Base-by-base conservation (phyloP, 2,888 invertebrate species). In the Rhagonycha fulva region DNA sequence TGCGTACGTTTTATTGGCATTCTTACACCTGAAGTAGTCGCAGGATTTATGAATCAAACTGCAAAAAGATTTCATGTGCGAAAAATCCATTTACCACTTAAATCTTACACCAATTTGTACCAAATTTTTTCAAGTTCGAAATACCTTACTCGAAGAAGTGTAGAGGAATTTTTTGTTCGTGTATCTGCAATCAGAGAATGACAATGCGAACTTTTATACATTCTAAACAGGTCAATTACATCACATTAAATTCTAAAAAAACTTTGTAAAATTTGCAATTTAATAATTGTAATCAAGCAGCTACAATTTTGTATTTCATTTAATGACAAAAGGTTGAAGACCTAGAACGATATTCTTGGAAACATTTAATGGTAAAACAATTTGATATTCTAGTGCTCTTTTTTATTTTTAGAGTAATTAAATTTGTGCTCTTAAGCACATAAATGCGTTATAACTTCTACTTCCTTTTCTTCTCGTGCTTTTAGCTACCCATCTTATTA, bases 1-100 rank as follows among this genome's bases (percentile, higher is more conserved):
- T 77, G 77, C 72, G 77, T 77, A 75, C 74, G 73, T 71, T 74
- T 66, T 67, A 72, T 68, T 70, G 72, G 72, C 14, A 76, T 74
- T 71, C 73, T 60, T 70, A 62, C 70, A 76, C 66, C 68, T 73
- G 70, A 70, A 68, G 67, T 62, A 60, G 62, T 63, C 69, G 63
- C 23, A 70, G 28, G 30, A 68, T 74, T 74, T 74, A 74, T 74
- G 74, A 74, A 69, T 74, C 69, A 69, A 69, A 68, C 24, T 68
- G 14, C 23, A 66, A 66, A 23, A n/a, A 23, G 14, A 47, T 28
- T n/a, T 67, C 24, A 7, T 32, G 47, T 69, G 68, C 2, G 30
- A 28, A 28, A 28, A 24, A 28, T 68, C n/a, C 14, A 68, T 68
- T 28, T 70, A 61, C 26, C 24, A 61, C 14, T 23, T 61, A 61